Conservation (phyloP, 1,140 invertebrate species). For the Polypedilum vanderplanki region DNA sequence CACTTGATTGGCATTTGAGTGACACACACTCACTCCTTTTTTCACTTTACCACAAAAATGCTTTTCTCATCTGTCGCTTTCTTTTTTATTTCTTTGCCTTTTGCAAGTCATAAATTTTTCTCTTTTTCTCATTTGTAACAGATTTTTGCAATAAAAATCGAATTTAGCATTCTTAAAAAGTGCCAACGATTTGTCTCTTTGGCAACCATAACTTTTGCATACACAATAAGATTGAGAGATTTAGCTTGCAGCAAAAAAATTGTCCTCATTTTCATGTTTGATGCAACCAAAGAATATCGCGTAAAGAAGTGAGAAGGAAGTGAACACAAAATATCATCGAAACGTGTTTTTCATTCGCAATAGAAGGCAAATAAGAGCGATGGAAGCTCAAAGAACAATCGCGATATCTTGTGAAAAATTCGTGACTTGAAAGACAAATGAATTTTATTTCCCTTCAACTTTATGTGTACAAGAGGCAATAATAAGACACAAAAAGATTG, state of each 20-base stretch:
- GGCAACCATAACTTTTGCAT: too few relatives aligned
- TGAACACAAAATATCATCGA: slow-evolving; percentile 13
- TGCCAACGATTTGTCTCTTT: neutral
- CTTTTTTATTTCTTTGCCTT: neutral
- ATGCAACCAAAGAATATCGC: too few relatives aligned
- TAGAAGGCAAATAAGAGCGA: neutral
- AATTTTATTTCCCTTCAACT: slow-evolving; percentile 1
- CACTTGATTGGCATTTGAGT: neutral
- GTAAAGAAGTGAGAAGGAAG: neutral
- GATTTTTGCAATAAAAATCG: too few relatives aligned
- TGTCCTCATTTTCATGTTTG: neutral
- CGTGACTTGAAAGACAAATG: slow-evolving; percentile 10
- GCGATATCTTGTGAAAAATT: slow-evolving; percentile 18
- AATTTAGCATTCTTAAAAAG: neutral
- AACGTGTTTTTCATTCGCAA: slow-evolving; percentile 4
- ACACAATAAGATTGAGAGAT: neutral
- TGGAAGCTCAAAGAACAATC: slow-evolving; percentile 10
- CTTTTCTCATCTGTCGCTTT: neutral
- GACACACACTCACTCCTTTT: too few relatives aligned
- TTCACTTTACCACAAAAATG: neutral
- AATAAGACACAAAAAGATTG: neutral
- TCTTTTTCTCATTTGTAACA: neutral
- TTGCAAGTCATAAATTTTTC: neutral
- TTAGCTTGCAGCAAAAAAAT: neutral
- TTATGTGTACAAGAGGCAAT: neutral